Evolutionary conservation across 2,113 vertebrate species (phyloP), one percentile per base, ranked within the genome.

Genomic region (Thunnus maccoyii): DNA sequence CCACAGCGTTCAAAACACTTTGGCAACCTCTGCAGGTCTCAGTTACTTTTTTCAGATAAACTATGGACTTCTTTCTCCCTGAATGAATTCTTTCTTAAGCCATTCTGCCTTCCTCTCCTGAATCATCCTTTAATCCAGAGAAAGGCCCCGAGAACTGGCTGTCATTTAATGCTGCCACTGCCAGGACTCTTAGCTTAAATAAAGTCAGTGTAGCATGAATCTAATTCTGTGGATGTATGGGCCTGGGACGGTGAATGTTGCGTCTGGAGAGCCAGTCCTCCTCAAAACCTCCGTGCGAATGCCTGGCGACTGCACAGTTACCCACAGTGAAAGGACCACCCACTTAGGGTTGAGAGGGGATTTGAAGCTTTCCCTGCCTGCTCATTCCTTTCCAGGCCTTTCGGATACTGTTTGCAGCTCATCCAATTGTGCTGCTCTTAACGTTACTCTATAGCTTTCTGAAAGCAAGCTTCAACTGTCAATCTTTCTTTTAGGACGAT

Each of bases 121-220:
- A 94, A 95, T 95, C 91, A 94, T 94, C 90, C 91, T 94, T 94
- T 95, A 94, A 95, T 94, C 93, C 93, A 86, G 85, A 92, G 91
- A 93, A 92, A 91, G 88, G 87, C 87, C 93, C 92, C 52, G 74
- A 89, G 89, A 91, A 86, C 94, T 94, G 92, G 92, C 93, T 94
- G 93, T 94, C 94, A 95, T 93, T 94, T 95, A 91, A 90, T 84
- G 79, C 89, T 67, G 87, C 89, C 92, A 80, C 91, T 93, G 93
- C 93, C 93, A 94, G 94, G 87, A 89, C 86, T 90, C 89, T 72
- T 85, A 81, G 92, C 92, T 91, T 95, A 95, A 96, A 96, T 95
- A 95, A 96, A 96, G 92, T 94, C 94, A 95, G 94, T 94, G 94
- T 95, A 95, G 94, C 95, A 95, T 95, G 95, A 95, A 95, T 94